Percentiles rank a stretch among this genome's conserved stretches.
phyloP scores from a whole-genome alignment of 2,797 vertebrate species.

The Coregonus ussuriensis region DNA sequence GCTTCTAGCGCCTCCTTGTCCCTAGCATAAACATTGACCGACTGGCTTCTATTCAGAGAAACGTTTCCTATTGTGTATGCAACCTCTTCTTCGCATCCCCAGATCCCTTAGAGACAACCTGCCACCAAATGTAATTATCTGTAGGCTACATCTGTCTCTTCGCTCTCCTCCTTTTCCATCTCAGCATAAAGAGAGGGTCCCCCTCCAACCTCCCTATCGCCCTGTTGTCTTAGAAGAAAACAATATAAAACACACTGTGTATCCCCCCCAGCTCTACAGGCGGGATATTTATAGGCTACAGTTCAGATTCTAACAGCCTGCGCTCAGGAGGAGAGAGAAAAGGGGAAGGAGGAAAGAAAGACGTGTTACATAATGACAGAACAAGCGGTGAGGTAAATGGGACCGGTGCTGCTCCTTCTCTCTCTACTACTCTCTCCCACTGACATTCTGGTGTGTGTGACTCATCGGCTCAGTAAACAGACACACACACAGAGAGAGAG shows the following conservation, averaged over 20 bases:
- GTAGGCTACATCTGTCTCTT: background rate
- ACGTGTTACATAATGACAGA: slow-evolving; percentile 21
- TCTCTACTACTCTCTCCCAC: background rate
- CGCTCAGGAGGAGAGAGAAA: slow-evolving; percentile 17
- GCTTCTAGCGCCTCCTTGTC: background rate
- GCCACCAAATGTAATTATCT: slow-evolving; percentile 37
- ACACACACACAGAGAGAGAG: too few relatives aligned
- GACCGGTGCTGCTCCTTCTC: background rate
- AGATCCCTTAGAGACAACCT: slow-evolving; percentile 36
- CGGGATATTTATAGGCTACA: slow-evolving; percentile 58
- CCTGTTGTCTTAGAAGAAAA: slow-evolving; percentile 24
- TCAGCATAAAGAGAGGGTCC: slow-evolving; percentile 18
- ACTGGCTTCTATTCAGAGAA: slow-evolving; percentile 29
- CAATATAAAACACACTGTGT: slow-evolving; percentile 44
- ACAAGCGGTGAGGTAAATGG: background rate
- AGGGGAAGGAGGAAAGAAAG: background rate
- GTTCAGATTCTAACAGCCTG: slow-evolving; percentile 56
- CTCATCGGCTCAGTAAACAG: slow-evolving; percentile 1
- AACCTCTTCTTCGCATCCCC: slow-evolving; percentile 21
- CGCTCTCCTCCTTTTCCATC: background rate
- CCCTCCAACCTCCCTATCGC: slow-evolving; percentile 30
- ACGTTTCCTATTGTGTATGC: slow-evolving; percentile 32
- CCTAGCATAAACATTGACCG: slow-evolving; percentile 11
- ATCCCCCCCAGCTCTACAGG: slow-evolving; percentile 32
- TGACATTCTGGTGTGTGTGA: slow-evolving; percentile 4